A percentile compares a stretch with the other conserved stretches of the same genome.
These are phyloP conservation scores for Todiramphus chloris DNA, from an alignment of 2,113 vertebrate genomes.

Conservation along the genomic window DNA sequence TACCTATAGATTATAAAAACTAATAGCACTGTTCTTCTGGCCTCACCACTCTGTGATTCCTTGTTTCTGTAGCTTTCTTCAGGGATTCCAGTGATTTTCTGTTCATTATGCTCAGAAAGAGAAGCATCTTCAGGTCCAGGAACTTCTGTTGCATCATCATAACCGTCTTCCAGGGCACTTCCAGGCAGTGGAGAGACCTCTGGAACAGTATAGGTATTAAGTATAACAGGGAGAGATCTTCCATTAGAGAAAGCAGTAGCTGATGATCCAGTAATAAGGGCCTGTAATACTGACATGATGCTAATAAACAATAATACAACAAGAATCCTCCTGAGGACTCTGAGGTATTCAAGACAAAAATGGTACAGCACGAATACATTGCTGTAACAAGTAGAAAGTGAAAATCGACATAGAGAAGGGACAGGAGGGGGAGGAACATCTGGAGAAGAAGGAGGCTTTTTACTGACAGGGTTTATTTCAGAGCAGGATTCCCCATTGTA, in stretches of 20 bases:
- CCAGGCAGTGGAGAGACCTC: neutral
- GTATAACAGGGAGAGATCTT: neutral
- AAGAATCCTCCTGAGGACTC: neutral
- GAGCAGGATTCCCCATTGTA: neutral
- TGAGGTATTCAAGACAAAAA: neutral
- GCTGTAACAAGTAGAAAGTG: neutral
- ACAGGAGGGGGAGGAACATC: neutral
- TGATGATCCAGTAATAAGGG: neutral
- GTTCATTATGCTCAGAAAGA: neutral
- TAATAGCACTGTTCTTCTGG: neutral
- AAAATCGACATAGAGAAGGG: neutral
- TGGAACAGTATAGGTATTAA: neutral
- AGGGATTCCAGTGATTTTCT: neutral
- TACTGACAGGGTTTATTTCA: neutral
- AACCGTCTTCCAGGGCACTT: constrained; percentile 1
- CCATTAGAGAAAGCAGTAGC: neutral
- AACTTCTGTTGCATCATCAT: constrained; percentile 11
- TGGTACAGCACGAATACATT: neutral
- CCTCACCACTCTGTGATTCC: neutral
- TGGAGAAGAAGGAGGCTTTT: neutral
- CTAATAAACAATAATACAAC: neutral
- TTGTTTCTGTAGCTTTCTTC: neutral
- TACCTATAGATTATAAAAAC: neutral
- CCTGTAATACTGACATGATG: neutral
- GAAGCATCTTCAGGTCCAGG: neutral